These are phyloP conservation scores for Neotoxoptera formosana DNA, from an alignment of 1,140 invertebrate species.

Conservation along the genomic window DNA sequence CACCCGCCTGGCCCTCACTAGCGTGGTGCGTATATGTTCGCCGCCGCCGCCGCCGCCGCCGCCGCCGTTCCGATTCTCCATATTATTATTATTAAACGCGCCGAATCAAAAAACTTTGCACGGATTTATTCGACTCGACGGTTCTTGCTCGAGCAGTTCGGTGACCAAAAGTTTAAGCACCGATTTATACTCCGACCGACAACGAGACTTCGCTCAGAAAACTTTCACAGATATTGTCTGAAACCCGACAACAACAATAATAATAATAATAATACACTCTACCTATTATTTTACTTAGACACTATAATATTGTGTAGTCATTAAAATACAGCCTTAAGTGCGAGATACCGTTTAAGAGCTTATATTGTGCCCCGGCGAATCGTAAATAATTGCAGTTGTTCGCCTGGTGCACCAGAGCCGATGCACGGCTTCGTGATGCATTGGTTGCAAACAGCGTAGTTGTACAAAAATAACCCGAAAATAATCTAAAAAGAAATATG, in stretches of 20 bases:
- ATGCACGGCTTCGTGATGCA: background rate
- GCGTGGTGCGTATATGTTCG: background rate
- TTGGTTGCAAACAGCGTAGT: too few species aligned
- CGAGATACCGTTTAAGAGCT: background rate
- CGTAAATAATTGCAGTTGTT: background rate
- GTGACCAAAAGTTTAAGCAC: background rate
- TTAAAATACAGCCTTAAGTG: background rate
- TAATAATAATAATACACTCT: background rate
- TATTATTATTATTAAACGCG: too few species aligned
- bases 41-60: background rate
- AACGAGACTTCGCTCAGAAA: background rate
- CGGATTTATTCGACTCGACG: background rate
- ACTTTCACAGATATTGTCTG: background rate
- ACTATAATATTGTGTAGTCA: too few species aligned
- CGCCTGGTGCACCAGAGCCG: background rate
- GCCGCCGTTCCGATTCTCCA: background rate
- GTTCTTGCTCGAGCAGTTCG: background rate
- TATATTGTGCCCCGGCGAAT: background rate
- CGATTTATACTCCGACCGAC: background rate
- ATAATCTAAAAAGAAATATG: too few species aligned
- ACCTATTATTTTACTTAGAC: background rate
- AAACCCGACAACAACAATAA: background rate
- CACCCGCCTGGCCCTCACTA: background rate
- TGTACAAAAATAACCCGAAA: too few species aligned
- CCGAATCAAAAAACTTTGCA: background rate